These are phyloP conservation scores for Galaxias olidus DNA, from an alignment of 2,797 vertebrate species.

Conservation along the genomic window DNA sequence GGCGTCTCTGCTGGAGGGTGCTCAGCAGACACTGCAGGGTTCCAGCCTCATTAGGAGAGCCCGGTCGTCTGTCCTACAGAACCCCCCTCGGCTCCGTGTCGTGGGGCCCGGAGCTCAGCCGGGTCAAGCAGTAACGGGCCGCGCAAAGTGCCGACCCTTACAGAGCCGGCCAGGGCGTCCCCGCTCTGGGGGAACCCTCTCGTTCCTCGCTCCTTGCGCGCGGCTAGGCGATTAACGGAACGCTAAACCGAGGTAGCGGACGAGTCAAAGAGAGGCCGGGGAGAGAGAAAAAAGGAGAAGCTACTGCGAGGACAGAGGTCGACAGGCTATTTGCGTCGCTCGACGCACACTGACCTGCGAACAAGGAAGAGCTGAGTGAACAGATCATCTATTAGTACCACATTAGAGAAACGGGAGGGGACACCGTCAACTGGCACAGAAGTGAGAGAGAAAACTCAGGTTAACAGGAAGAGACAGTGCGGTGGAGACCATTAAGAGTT, in stretches of 20 bases:
- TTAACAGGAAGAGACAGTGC: slow-evolving; percentile 58
- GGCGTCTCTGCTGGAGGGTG: too few species aligned
- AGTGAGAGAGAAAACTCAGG: slow-evolving; percentile 45
- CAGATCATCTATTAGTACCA: slow-evolving; percentile 25
- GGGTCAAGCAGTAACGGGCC: too few species aligned
- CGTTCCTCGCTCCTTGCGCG: slow-evolving; percentile 45
- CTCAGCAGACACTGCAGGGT: too few species aligned
- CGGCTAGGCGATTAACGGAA: too few species aligned
- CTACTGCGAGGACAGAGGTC: slow-evolving; percentile 40
- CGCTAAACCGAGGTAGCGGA: slow-evolving; percentile 55
- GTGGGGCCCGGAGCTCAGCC: too few species aligned
- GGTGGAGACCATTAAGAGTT: slow-evolving; percentile 53
- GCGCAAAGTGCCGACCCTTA: too few species aligned
- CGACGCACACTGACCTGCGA: slow-evolving; percentile 41
- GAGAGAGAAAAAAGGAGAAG: slow-evolving; percentile 49
- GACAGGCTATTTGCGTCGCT: slow-evolving; percentile 36
- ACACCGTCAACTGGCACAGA: slow-evolving; percentile 60
- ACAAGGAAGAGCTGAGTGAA: slow-evolving; percentile 46
- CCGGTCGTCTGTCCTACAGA: too few species aligned
- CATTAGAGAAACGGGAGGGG: slow-evolving; percentile 40
- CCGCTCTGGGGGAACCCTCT: neutral
- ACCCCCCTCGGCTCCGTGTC: too few species aligned
- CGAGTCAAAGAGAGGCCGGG: slow-evolving; percentile 53
- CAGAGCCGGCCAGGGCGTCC: too few species aligned
- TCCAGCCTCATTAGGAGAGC: too few species aligned